Evolutionary conservation across 2,113 vertebrate genomes (phyloP), one percentile per base, ranked within the genome.

Genomic region (Pomatorhinus ruficollis): DNA sequence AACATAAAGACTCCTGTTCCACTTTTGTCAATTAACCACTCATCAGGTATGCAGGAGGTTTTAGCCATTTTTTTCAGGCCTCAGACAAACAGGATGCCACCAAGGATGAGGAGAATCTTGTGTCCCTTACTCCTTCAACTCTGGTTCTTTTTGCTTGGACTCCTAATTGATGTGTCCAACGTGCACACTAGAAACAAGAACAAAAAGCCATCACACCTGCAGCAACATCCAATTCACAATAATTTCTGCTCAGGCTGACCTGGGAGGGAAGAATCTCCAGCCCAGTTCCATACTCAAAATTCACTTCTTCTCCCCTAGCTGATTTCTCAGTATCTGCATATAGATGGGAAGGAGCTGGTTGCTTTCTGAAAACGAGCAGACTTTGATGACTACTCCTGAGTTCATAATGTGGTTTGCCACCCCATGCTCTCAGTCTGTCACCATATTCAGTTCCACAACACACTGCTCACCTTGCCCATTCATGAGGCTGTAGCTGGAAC

Each of bases 401-500:
- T 57, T 83, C 20, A 59, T 13, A 61, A 39, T 1, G 2, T 50
- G 83, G 16, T 52, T 68, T 84, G 22, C 47, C 52, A 79, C 25
- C 18, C 17, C 69, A 70, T 35, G 39, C 45, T 63, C 33, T 63
- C 60, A 3, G 2, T 31, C 40, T 53, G 57, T 64, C 70, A 52
- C 49, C 50, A 27, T 1, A 5, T 72, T 77, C 63, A 44, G 50
- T 65, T 83, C 37, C 31, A 30, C 40, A 65, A 40, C 33, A 66
- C 28, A 9, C 11, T 2, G 1, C 40, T 89, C 31, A 44, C 54
- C 31, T 65, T 49, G 42, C 23, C 16, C 0, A 0, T 40, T 61
- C 19, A 2, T 0, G 3, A 93, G 31, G 52, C 33, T 1, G 0
- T 37, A 60, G 35, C 40, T 68, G 50, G 28, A 85, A 47, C 45